phyloP scores from a whole-genome alignment of 2,113 vertebrate genomes.

The Taxidea taxus region DNA sequence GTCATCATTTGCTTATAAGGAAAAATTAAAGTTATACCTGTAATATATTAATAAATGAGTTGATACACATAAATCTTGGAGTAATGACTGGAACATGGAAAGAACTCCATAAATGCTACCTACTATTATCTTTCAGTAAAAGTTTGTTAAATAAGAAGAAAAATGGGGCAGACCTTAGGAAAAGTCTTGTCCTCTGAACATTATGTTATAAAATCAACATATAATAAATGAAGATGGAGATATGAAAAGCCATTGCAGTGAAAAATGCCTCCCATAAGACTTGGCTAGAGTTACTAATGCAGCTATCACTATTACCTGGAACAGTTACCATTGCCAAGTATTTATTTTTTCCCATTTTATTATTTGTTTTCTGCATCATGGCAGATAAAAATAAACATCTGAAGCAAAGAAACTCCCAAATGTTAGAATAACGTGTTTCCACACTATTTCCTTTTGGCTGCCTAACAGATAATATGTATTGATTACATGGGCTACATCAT shows the following conservation, averaged over 20 bases:
- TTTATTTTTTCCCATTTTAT: background rate
- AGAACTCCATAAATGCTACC: background rate
- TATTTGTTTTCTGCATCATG: background rate
- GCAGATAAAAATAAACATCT: background rate
- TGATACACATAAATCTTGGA: background rate
- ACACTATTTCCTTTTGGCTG: background rate
- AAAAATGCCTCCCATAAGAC: background rate
- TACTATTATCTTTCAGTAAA: background rate
- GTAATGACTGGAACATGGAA: background rate
- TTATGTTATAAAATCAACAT: constrained; percentile 10
- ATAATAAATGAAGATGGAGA: background rate
- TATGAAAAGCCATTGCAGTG: background rate
- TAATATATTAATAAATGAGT: background rate
- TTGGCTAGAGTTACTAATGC: background rate
- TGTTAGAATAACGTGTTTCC: background rate
- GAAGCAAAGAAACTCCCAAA: background rate
- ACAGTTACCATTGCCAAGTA: background rate
- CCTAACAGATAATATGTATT: background rate
- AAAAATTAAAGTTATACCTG: background rate
- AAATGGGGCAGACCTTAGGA: background rate
- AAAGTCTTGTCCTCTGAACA: background rate
- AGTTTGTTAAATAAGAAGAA: background rate
- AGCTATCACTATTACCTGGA: background rate
- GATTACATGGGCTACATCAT: background rate
- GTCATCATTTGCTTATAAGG: background rate